Base-by-base conservation (phyloP, 1,140 invertebrate genomes). In the Dendrolimus punctatus region DNA sequence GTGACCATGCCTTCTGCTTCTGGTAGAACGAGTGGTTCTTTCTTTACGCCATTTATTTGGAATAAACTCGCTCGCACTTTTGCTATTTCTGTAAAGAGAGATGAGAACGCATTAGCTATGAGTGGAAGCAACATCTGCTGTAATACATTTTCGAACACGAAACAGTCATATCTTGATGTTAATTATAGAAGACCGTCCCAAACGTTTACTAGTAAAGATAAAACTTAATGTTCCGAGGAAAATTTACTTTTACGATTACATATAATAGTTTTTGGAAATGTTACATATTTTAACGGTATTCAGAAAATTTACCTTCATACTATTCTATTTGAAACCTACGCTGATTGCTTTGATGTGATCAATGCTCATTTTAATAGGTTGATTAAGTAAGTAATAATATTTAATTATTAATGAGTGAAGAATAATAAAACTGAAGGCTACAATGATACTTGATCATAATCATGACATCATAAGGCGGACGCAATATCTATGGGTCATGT, bases 21-120 rank as follows among this genome's bases (percentile, higher is more conserved):
- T 72, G 99, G 99, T 71, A 99, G 89, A 54, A 94, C 88, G 46
- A 99, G 90, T 39, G 97, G 95, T 80, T 98, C 96, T 80, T 98
- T 97, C 87, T 96, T 96, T 39, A 95, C 94, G 56, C 97, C 96
- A 91, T 97, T 98, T 87, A 99, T 97, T 92, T 99, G 98, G 90
- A 99, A 99, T 82, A 99, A 91, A 84, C 95, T 96, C 60, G 96
- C 93, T 77, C 98, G 93, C 52, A 99, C 98, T 91, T 96, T 96
- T 82, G 96, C 96, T 73, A 99, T 99, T 95, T 99, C 98, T 99
- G 94, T 52, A 96, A 78, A 85, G 78, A 88, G 88, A 87, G 73
- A 78, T 76, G 62, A 53, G 60, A 49, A 64, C 50, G 49, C 41
- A 69, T 78, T 68, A 77, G 58, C 49, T 51, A 59, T 44, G 45